phyloP scores from a whole-genome alignment of 2,113 vertebrate genomes.

The Otolemur garnettii region DNA sequence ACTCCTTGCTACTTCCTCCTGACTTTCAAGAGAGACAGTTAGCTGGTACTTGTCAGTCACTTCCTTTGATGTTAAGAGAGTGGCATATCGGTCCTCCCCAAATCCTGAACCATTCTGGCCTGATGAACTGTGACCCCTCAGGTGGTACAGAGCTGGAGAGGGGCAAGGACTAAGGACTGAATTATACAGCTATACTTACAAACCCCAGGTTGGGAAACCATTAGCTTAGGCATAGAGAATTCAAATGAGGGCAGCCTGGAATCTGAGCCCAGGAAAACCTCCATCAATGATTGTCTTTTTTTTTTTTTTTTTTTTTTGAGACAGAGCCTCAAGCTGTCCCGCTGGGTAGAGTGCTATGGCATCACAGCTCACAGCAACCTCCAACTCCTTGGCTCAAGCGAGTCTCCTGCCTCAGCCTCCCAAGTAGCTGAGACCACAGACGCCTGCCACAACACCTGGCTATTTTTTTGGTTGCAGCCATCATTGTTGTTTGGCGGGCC shows the following conservation, averaged over 20 bases:
- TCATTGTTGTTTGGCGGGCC: no score
- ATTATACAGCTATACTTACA: not conserved
- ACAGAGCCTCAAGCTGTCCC: no score
- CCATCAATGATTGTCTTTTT: not conserved
- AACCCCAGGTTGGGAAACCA: not conserved
- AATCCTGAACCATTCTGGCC: not conserved
- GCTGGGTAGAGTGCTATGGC: no score
- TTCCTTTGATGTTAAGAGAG: slow-evolving; percentile 57
- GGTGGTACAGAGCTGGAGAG: not conserved
- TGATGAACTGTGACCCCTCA: not conserved
- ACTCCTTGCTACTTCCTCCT: slow-evolving; percentile 59
- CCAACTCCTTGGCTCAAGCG: no score
- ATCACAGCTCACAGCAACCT: no score
- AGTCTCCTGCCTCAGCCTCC: no score
- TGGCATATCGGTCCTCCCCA: not conserved
- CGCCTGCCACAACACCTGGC: no score
- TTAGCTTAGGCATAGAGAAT: not conserved
- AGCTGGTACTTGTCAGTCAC: slow-evolving; percentile 62
- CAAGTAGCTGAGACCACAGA: no score
- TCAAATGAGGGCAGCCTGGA: not conserved
- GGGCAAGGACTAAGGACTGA: not conserved
- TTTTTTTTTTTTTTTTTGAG: no score
- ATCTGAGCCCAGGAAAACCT: not conserved
- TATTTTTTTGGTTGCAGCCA: no score
- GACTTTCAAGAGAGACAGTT: slow-evolving; percentile 71